Base-by-base conservation (phyloP, 64 coral and sea anemone genomes). In the Acropora tenuis region DNA sequence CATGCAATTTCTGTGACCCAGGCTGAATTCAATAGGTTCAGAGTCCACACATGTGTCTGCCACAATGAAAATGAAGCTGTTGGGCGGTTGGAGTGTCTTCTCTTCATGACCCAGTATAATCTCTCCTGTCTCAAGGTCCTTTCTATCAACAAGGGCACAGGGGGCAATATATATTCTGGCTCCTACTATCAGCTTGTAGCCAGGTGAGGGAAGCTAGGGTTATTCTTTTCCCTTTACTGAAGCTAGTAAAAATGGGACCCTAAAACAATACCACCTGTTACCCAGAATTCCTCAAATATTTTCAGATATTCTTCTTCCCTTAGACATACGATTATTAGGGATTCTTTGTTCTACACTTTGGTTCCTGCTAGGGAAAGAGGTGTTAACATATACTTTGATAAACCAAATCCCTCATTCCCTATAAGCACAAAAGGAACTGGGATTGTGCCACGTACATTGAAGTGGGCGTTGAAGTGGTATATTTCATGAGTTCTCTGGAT, bases 181-280 rank as follows among this genome's bases (percentile, higher is more conserved):
- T 45, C 67, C 75, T 78, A 61, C 7, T 18, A 50, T 90, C 75
- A 59, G 19, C n/a, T 19, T 9, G 20, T 68, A 90, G 41, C 75
- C 75, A 90, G 55, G 57, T 80, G 46, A 90, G 57, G 13, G 76
- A 20, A 69, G 88, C 88, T 69, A 66, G 69, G 47, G 76, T 80
- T 90, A 90, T 80, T 52, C 43, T 61, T 53, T 80, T 78, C 13
- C 79, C 88, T 90, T 90, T 90, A 57, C 61, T 65, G 88, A 75
- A 47, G 12, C 17, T 50, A 89, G 43, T 16, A 79, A 3, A 50
- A 89, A 73, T 44, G 88, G 88, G 76, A 68, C 59, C 67, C 63
- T 89, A 79, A 89, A 79, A 19, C 88, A 74, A 63, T 13, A 4
- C 59, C 59, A 63, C 59, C 59, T 63, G 59, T 63, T 63, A 8